Conservation (phyloP, 2,888 invertebrate species). For the Germaria angustata region DNA sequence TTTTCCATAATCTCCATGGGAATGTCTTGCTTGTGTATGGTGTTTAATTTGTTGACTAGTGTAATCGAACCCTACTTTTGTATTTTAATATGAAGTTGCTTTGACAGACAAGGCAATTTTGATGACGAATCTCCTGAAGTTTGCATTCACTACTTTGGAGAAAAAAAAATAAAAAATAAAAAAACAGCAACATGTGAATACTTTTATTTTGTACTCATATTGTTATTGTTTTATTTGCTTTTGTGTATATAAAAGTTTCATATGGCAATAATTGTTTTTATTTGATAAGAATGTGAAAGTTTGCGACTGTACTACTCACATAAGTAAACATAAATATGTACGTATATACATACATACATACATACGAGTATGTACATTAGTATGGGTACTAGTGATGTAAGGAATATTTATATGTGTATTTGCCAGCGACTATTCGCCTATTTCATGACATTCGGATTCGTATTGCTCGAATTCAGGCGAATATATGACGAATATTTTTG, state of each 20-base stretch:
- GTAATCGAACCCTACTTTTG: slow-evolving; percentile 21
- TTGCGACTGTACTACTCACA: not conserved
- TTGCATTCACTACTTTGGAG: slow-evolving; percentile 26
- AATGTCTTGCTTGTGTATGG: too few relatives aligned
- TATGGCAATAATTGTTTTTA: slow-evolving; percentile 31
- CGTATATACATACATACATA: not conserved
- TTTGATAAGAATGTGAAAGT: slow-evolving; percentile 48
- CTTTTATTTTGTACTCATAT: slow-evolving; percentile 1
- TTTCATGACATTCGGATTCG: too few relatives aligned
- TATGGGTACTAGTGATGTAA: too few relatives aligned
- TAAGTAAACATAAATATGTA: too few relatives aligned
- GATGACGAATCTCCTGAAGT: slow-evolving; percentile 60
- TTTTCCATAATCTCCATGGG: too few relatives aligned
- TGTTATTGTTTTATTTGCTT: slow-evolving; percentile 5
- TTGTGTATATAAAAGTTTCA: slow-evolving; percentile 21
- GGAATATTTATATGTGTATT: too few relatives aligned
- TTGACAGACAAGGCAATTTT: slow-evolving; percentile 52
- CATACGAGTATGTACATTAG: too few relatives aligned
- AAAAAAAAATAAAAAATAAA: not conserved
- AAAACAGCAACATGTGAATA: slow-evolving; percentile 23
- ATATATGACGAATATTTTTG: too few relatives aligned
- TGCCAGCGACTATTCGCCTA: too few relatives aligned
- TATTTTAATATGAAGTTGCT: slow-evolving; percentile 24
- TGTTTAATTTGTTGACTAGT: not conserved
- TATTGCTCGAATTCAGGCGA: too few relatives aligned